Conservation (phyloP, 2,113 vertebrate genomes). For the Burhinus oedicnemus region DNA sequence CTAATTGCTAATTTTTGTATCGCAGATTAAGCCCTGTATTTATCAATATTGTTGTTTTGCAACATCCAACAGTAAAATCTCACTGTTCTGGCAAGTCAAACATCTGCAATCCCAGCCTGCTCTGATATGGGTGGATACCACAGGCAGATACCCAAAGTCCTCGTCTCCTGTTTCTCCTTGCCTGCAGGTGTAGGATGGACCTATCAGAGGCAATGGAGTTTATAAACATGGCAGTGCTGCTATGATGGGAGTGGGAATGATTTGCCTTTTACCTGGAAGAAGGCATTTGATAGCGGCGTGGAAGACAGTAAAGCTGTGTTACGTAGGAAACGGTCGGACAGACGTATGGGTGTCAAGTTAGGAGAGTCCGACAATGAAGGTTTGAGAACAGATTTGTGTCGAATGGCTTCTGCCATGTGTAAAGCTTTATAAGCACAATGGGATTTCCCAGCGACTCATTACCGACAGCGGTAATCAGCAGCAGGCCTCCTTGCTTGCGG, state of each 20-base stretch:
- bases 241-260: background rate
- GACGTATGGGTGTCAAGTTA: background rate
- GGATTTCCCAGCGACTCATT: background rate
- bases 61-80: background rate
- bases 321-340: background rate
- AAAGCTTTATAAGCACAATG: background rate
- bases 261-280: background rate
- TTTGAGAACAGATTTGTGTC: background rate
- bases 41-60: background rate
- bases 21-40: background rate
- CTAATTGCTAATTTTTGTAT: background rate
- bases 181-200: background rate
- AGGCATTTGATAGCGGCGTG: background rate
- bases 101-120: background rate
- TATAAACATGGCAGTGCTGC: background rate
- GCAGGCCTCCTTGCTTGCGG: background rate
- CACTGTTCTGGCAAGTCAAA: background rate
- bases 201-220: background rate
- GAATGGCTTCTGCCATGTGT: background rate
- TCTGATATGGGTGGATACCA: background rate
- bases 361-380: background rate
- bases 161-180: background rate
- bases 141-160: background rate
- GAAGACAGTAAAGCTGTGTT: background rate
- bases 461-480: accelerated